phyloP scores from a whole-genome alignment of 1,140 invertebrate genomes.

The Euschistus heros region DNA sequence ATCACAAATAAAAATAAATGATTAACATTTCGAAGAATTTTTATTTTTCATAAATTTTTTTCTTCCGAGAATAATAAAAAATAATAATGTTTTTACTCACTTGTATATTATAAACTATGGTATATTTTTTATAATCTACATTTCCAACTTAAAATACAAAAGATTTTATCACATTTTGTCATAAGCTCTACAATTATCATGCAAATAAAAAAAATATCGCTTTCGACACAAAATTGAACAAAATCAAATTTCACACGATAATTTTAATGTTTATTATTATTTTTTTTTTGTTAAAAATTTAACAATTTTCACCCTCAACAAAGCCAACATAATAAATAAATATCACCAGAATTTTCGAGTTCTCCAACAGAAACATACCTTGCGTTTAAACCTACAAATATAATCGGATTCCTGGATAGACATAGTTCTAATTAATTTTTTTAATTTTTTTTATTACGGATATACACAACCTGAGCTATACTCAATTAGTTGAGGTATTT shows the following conservation, averaged over 20 bases:
- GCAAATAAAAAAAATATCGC: no score
- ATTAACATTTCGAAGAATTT: no score
- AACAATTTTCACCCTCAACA: no score
- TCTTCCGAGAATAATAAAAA: neutral
- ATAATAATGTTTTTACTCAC: neutral
- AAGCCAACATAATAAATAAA: no score
- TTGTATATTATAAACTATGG: constrained; percentile 2
- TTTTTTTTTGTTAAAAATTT: no score
- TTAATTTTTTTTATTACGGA: neutral
- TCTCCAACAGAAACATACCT: no score
- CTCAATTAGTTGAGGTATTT: neutral
- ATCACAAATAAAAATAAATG: constrained; percentile 4
- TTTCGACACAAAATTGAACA: no score
- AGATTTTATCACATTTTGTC: constrained; percentile 4
- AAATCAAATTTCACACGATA: no score
- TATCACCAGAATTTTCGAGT: no score
- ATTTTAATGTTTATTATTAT: no score
- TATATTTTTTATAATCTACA: constrained; percentile 8
- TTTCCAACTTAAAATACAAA: constrained; percentile 9
- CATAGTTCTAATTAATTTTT: neutral
- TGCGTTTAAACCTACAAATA: constrained; percentile 1
- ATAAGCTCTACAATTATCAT: neutral
- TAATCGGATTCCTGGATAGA: neutral
- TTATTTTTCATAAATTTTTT: no score
- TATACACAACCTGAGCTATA: neutral